Evolutionary conservation across 1,140 invertebrate species (phyloP), one percentile per base, ranked within the genome.

Genomic region (Rhopalosiphum padi): DNA sequence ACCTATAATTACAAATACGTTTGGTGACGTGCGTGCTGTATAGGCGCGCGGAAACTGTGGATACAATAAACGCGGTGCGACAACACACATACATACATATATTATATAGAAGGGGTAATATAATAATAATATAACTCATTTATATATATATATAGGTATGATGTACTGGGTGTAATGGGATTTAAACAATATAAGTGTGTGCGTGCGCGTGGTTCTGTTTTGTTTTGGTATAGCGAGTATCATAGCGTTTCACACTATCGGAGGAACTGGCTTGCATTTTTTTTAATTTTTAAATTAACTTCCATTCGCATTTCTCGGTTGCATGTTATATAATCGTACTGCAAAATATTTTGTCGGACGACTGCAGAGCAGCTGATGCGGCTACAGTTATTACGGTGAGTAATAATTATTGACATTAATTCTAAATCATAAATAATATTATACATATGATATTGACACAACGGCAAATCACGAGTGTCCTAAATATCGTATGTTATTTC

Each of bases 111-210:
- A 82, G 41, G 37, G 83, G 35, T 85, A 85, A 85, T 25, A 41
- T 41, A 83, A 83, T 37, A 83, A 83, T 83, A 83, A 23, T 37
- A 83, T 22, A 9, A 83, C 21, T 2, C 8, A 4, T 35, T 4
- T 30, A n/a, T 37, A n/a, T 46, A 46, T 46, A 46, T 46, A 46
- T 46, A 46, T 46, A 46, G 4, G 2, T 46, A 46, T 46, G 22
- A 11, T 60, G 55, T 8, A 60, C 55, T 60, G 22, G 23, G 41
- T 43, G 23, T 25, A 43, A 85, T 85, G 35, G 83, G 23, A 85
- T 85, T 85, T 43, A 43, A 85, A 85, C 83, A 85, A 85, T 85
- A 85, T n/a, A 77, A n/a, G 15, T 77, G 30, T 77, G 30, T 77
- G 11, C 60, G n/a, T n/a, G 60, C 60, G 60, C 60, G 60, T 77